These are phyloP conservation scores for Oryzias woworae DNA, from an alignment of 2,113 vertebrate genomes.

Conservation along the genomic window DNA sequence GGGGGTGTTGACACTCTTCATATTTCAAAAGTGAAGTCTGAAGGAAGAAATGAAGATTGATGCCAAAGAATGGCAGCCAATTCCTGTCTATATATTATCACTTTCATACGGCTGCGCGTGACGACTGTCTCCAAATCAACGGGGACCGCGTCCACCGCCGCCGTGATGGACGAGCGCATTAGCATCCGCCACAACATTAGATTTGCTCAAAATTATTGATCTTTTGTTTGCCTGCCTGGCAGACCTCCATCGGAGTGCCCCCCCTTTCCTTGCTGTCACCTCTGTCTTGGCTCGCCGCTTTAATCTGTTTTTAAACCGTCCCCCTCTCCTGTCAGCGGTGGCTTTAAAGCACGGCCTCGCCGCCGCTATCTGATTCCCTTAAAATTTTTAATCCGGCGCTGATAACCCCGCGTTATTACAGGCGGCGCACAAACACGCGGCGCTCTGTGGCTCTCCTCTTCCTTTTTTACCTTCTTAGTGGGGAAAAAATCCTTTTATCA, in stretches of 20 bases:
- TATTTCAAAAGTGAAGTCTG: constrained; percentile 77
- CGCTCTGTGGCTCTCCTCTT: constrained; percentile 95
- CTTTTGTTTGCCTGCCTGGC: constrained; percentile 83
- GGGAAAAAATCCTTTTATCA: constrained; percentile 99
- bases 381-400: constrained; percentile 79
- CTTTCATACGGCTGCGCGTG: constrained; percentile 64
- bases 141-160: constrained; percentile 81
- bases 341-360: constrained; percentile 74
- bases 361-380: constrained; percentile 81
- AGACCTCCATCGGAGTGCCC: constrained; percentile 79
- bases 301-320: constrained; percentile 80
- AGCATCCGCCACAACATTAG: constrained; percentile 83
- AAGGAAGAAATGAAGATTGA: constrained; percentile 81
- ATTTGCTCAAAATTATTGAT: constrained; percentile 88
- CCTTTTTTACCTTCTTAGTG: constrained; percentile 98
- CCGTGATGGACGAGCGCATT: constrained; percentile 84
- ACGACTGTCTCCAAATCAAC: constrained; percentile 81
- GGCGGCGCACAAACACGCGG: constrained; percentile 71
- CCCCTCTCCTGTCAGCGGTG: constrained; percentile 68
- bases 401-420: constrained; percentile 89
- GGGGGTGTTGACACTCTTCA: constrained; percentile 75
- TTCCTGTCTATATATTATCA: constrained; percentile 74
- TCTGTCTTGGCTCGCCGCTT: constrained; percentile 67
- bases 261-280: constrained; percentile 52
- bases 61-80: constrained; percentile 55